phyloP scores from a whole-genome alignment of 1,140 invertebrate species.

The Andrena cerasifolii region DNA sequence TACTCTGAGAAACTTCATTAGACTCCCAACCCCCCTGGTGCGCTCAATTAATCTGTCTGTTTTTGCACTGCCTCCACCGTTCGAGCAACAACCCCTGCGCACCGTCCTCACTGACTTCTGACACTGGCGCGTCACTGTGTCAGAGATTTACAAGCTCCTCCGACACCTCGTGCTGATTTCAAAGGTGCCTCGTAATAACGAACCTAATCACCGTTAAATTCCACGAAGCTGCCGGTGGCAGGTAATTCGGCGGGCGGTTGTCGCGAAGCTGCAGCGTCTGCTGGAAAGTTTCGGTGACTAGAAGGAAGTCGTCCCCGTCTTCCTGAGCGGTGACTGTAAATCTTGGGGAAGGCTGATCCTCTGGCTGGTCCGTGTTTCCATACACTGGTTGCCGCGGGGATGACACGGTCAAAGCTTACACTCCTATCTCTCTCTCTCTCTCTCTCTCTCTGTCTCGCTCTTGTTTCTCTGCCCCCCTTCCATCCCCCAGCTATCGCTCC shows the following conservation, averaged over 20 bases:
- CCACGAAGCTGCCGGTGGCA: neutral
- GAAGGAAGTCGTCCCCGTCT: constrained; percentile 17
- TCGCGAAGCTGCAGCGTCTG: neutral
- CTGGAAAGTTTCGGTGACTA: constrained; percentile 23
- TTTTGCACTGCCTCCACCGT: too few species aligned
- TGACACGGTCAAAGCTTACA: constrained; percentile 29
- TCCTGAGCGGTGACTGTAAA: constrained; percentile 16
- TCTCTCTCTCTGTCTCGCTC: neutral
- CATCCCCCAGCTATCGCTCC: neutral
- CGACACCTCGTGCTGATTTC: too few species aligned
- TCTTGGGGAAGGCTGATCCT: constrained; percentile 20
- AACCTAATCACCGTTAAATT: neutral
- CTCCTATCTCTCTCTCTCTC: neutral
- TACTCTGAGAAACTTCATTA: too few species aligned
- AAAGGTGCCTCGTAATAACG: neutral
- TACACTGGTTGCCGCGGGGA: constrained; percentile 46
- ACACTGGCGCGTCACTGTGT: too few species aligned
- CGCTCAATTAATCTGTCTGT: too few species aligned
- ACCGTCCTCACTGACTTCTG: too few species aligned
- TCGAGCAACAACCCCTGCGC: too few species aligned
- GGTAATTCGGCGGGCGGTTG: neutral
- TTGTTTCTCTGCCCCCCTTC: neutral
- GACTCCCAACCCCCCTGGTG: too few species aligned
- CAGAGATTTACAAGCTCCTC: too few species aligned
- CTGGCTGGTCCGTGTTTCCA: constrained; percentile 24